A percentile compares a stretch with the other conserved stretches of the same genome.
These are phyloP conservation scores for Typhlichthys eigenmanni DNA, from an alignment of 2,797 vertebrate species.

Conservation along the genomic window DNA sequence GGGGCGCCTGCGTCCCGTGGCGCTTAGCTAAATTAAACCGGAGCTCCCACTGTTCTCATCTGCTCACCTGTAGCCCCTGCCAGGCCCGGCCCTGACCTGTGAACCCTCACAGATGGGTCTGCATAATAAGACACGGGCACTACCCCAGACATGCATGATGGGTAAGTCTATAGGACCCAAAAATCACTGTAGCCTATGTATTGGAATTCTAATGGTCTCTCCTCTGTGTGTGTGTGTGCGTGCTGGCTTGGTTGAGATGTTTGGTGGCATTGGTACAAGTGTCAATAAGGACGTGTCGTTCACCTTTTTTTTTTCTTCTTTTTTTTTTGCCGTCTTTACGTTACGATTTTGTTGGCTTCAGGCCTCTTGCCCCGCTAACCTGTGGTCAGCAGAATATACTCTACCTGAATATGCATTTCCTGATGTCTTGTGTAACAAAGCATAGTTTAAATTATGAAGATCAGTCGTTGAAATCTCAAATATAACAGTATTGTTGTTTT, in stretches of 20 bases:
- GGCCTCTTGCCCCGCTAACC: slow-evolving; percentile 64
- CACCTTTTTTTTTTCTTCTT: neutral
- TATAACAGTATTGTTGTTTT: neutral
- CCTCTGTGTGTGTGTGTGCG: slow-evolving; percentile 22
- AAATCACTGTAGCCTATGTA: no score
- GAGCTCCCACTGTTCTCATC: slow-evolving; percentile 85
- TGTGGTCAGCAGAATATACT: slow-evolving; percentile 53
- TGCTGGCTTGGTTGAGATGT: slow-evolving; percentile 52
- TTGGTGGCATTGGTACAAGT: slow-evolving; percentile 56
- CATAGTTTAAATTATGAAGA: slow-evolving; percentile 19
- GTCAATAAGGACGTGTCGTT: slow-evolving; percentile 25
- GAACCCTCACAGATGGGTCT: slow-evolving; percentile 83
- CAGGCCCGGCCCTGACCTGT: slow-evolving; percentile 76
- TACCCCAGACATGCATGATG: slow-evolving; percentile 65
- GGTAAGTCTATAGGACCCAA: slow-evolving; percentile 37
- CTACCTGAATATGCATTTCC: slow-evolving; percentile 86
- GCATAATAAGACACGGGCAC: slow-evolving; percentile 73
- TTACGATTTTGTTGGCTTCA: slow-evolving; percentile 50
- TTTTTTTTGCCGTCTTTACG: slow-evolving; percentile 22
- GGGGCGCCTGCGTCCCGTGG: slow-evolving; percentile 62
- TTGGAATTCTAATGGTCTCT: neutral
- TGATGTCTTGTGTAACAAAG: slow-evolving; percentile 66
- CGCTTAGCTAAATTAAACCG: slow-evolving; percentile 83
- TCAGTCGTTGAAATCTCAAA: slow-evolving; percentile 3
- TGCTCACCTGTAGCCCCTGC: slow-evolving; percentile 75